Percentiles rank a stretch among this genome's conserved stretches.
Evolutionary conservation across 2,888 invertebrate species (phyloP).

Genomic region (Phasia obesa): DNA sequence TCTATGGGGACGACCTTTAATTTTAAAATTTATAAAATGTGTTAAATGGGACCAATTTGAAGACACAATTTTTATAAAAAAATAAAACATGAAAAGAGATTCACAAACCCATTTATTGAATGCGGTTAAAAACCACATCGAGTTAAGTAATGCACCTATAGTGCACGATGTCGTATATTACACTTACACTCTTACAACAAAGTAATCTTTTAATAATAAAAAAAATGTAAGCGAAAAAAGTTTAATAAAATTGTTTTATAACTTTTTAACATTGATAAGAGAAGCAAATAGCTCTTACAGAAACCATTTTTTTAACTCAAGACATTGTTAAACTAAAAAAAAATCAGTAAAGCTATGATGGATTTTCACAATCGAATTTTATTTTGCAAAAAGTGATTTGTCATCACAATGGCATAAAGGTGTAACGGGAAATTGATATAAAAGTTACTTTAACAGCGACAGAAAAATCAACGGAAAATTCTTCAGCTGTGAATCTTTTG

Average conservation of each 20-base stretch:
- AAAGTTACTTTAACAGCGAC: slow-evolving; percentile 38
- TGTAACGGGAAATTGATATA: slow-evolving; percentile 64
- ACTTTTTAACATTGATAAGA: slow-evolving; percentile 44
- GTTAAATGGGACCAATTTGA: no score
- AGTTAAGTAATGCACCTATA: not conserved
- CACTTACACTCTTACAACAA: not conserved
- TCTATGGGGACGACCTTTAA: no score
- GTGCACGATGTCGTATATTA: not conserved
- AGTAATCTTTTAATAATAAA: slow-evolving; percentile 2
- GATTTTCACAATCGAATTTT: slow-evolving; percentile 30
- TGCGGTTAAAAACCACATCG: no score
- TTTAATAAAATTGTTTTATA: slow-evolving; percentile 48
- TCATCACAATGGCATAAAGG: slow-evolving; percentile 63
- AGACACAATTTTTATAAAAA: no score
- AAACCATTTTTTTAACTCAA: slow-evolving; percentile 24
- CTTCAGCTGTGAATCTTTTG: slow-evolving; percentile 36
- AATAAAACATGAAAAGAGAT: no score
- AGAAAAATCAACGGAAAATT: not conserved
- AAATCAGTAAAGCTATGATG: slow-evolving; percentile 28
- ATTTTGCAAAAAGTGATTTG: slow-evolving; percentile 60
- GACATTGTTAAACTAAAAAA: slow-evolving; percentile 17
- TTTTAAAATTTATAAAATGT: no score
- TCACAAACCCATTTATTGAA: no score
- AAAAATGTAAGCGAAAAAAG: slow-evolving; percentile 6
- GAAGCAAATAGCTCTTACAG: not conserved